Percentiles rank a stretch among this genome's conserved stretches.
These are phyloP conservation scores for Penaeus indicus DNA, from an alignment of 1,140 invertebrate species.

Conservation along the genomic window DNA sequence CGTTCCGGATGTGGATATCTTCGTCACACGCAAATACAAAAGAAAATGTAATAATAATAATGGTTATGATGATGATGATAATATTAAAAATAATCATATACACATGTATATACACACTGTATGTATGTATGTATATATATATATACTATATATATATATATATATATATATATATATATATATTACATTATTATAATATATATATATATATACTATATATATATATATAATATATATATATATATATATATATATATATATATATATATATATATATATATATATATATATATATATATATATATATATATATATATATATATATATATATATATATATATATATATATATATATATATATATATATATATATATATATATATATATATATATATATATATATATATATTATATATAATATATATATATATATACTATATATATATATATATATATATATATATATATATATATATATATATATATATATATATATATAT, in stretches of 20 bases:
- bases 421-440: background rate
- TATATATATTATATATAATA: background rate
- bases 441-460: background rate
- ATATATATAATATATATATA: background rate
- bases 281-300: constrained; percentile 4
- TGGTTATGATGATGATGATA: too few species aligned
- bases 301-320: constrained; percentile 8
- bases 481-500: constrained; percentile 13
- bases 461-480: constrained; percentile 11
- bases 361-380: too few species aligned
- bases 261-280: background rate
- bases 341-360: background rate
- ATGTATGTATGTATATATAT: background rate
- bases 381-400: background rate
- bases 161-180: background rate
- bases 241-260: background rate
- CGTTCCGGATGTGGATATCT: background rate
- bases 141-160: too few species aligned
- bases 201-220: too few species aligned
- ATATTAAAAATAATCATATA: background rate
- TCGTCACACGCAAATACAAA: too few species aligned
- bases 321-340: background rate
- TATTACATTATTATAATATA: background rate
- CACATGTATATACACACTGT: background rate
- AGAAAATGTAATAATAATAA: too few species aligned